A percentile compares a stretch with the other conserved stretches of the same genome.
These are phyloP conservation scores for Listrodromus nycthemerus DNA, from an alignment of 2,888 invertebrate species.

Conservation along the genomic window DNA sequence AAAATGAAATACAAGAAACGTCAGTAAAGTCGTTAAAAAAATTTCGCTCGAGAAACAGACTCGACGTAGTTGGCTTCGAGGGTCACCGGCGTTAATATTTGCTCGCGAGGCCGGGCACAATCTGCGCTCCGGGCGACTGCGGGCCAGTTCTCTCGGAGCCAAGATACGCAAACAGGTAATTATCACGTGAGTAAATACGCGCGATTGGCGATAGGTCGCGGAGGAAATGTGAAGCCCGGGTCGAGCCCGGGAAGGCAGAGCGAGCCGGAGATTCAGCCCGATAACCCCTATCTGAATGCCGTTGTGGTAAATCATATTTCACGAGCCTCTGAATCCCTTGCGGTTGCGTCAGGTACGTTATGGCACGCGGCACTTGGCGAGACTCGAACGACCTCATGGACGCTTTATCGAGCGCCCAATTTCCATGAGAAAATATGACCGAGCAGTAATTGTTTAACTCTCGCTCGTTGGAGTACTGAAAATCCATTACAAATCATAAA, in stretches of 20 bases:
- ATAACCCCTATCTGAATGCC: conserved; percentile 77
- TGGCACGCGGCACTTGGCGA: conserved; percentile 36
- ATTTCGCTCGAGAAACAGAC: no score
- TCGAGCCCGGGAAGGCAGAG: conserved; percentile 50
- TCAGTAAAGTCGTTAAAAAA: no score
- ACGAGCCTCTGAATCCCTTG: conserved; percentile 63
- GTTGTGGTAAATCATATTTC: conserved; percentile 75
- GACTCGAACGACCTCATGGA: conserved; percentile 37
- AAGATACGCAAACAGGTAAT: conserved; percentile 78
- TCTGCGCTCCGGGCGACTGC: conserved; percentile 38
- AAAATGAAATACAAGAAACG: no score
- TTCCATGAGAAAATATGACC: conserved; percentile 56
- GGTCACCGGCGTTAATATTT: conserved; percentile 37
- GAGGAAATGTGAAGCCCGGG: conserved; percentile 54
- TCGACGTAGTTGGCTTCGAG: not conserved
- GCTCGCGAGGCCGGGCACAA: conserved; percentile 28
- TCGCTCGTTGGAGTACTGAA: not conserved
- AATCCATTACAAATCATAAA: not conserved
- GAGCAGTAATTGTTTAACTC: conserved; percentile 40
- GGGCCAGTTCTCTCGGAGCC: conserved; percentile 42
- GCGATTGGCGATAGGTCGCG: conserved; percentile 76
- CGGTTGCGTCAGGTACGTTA: conserved; percentile 35
- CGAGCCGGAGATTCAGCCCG: conserved; percentile 69
- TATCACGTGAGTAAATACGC: conserved; percentile 82
- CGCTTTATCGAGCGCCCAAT: conserved; percentile 59